Conservation (phyloP, 2,888 invertebrate genomes). For the Sphinx pinastri region DNA sequence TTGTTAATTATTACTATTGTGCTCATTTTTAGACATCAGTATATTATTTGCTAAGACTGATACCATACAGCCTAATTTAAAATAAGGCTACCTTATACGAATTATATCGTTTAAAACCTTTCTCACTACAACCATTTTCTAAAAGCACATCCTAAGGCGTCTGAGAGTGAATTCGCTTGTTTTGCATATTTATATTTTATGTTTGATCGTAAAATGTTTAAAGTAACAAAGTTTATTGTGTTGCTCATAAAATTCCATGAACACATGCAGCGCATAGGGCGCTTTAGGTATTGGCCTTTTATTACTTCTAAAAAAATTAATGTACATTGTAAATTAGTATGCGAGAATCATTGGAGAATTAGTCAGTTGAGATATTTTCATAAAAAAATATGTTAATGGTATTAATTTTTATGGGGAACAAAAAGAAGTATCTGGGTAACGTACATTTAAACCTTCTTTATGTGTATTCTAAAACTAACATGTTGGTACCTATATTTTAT, state of each 20-base stretch:
- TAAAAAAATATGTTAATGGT: not conserved
- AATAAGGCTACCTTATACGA: too few relatives aligned
- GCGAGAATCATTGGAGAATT: not conserved
- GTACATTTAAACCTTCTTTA: too few relatives aligned
- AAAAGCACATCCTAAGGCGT: not conserved
- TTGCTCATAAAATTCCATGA: constrained; percentile 56
- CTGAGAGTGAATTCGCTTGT: constrained; percentile 20
- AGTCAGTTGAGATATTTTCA: not conserved
- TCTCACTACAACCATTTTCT: not conserved
- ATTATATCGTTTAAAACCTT: not conserved
- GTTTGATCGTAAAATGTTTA: constrained; percentile 22
- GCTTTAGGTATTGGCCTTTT: constrained; percentile 23
- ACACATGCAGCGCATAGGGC: constrained; percentile 23
- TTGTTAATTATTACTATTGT: too few relatives aligned
- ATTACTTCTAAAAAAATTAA: constrained; percentile 32
- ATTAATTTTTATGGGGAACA: not conserved
- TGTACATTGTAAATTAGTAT: constrained; percentile 19
- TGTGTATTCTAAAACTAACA: not conserved
- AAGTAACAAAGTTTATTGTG: constrained; percentile 67
- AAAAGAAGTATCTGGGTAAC: not conserved
- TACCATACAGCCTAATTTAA: too few relatives aligned
- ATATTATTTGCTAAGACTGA: too few relatives aligned
- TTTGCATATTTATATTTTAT: constrained; percentile 47
- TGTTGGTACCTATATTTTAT: too few relatives aligned
- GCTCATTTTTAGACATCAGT: too few relatives aligned